A percentile compares a stretch with the other conserved stretches of the same genome.
phyloP scores from a whole-genome alignment of 1,140 invertebrate genomes.

The Macrobrachium nipponense region DNA sequence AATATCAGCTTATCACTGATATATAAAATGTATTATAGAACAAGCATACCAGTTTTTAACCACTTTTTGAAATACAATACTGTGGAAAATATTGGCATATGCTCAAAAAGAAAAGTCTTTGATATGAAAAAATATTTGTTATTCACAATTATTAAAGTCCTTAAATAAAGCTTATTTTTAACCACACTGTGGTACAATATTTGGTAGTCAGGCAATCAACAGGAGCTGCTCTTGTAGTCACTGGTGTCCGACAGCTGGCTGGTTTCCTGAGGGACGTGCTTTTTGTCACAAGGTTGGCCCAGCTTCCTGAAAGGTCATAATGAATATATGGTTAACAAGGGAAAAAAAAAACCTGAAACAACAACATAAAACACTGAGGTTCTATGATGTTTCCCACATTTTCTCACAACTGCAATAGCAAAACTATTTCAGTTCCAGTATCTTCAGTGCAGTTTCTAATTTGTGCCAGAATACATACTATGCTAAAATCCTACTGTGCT shows the following conservation, averaged over 20 bases:
- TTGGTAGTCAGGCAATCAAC: conserved; percentile 35
- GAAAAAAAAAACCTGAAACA: background rate
- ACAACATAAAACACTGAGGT: no score
- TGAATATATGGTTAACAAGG: background rate
- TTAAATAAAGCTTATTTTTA: conserved; percentile 33
- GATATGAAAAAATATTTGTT: conserved; percentile 47
- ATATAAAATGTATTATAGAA: conserved; percentile 33
- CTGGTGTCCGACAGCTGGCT: conserved; percentile 61
- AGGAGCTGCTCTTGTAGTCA: conserved; percentile 65
- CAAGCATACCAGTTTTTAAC: conserved; percentile 40
- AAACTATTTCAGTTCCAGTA: no score
- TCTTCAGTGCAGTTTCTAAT: no score
- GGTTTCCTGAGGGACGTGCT: conserved; percentile 33
- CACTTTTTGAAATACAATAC: conserved; percentile 36
- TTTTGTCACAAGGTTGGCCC: conserved; percentile 17
- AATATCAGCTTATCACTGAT: conserved; percentile 46
- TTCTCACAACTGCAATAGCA: no score
- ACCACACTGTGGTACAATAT: conserved; percentile 28
- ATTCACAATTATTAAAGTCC: conserved; percentile 28
- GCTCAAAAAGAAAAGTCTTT: conserved; percentile 34
- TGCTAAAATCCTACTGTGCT: no score
- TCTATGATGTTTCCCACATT: no score
- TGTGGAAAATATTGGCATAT: conserved; percentile 30
- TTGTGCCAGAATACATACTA: no score
- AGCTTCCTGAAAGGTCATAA: conserved; percentile 43